phyloP scores from a whole-genome alignment of 2,888 invertebrate species.

The Ectemnius continuus region DNA sequence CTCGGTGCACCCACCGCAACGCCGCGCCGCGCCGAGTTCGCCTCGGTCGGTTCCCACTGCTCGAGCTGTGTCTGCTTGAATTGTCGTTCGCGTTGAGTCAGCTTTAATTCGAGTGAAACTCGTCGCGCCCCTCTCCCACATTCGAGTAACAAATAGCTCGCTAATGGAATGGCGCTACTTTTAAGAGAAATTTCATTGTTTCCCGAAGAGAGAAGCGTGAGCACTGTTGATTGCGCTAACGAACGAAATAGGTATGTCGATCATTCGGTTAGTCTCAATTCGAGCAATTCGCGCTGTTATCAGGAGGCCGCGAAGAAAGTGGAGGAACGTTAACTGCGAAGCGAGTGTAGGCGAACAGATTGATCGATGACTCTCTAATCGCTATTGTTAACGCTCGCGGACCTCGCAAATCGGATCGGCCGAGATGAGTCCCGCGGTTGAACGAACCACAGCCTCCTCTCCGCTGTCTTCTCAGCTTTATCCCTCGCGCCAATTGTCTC shows the following conservation, averaged over 20 bases:
- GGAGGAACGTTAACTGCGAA: constrained; percentile 44
- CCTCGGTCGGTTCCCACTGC: constrained; percentile 19
- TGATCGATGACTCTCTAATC: constrained; percentile 68
- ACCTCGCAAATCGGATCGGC: constrained; percentile 65
- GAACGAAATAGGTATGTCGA: no score
- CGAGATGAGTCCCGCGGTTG: constrained; percentile 62
- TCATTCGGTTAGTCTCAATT: constrained; percentile 4
- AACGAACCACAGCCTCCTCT: constrained; percentile 38
- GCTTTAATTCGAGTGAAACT: no score
- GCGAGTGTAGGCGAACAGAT: constrained; percentile 63
- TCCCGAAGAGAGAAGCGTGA: no score
- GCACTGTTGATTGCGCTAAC: no score
- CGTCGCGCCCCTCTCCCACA: no score
- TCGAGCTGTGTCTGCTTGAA: background rate
- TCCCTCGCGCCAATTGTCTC: constrained; percentile 15
- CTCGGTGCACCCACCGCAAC: background rate
- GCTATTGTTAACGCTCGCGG: constrained; percentile 64
- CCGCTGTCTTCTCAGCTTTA: constrained; percentile 9
- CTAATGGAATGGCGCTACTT: no score
- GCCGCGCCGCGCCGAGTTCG: background rate
- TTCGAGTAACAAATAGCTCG: no score
- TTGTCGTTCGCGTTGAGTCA: no score
- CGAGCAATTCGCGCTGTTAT: constrained; percentile 48
- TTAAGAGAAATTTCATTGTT: no score
- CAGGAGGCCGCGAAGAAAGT: constrained; percentile 38